A percentile compares a stretch with the other conserved stretches of the same genome.
phyloP scores from a whole-genome alignment of 2,797 vertebrate genomes.

The Gymnopithys bicolor region DNA sequence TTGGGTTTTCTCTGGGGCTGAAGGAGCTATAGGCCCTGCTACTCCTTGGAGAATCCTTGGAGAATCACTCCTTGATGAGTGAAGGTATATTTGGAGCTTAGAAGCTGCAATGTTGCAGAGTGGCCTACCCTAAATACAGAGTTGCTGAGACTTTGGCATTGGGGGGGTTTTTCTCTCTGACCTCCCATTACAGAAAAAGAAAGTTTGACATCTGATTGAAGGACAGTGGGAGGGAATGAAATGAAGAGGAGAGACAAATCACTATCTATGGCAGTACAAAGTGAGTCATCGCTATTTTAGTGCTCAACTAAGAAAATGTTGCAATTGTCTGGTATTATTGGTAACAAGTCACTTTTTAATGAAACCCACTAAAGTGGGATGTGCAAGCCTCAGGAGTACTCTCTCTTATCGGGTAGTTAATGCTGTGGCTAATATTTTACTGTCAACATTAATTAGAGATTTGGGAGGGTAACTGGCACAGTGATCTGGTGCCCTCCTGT shows the following conservation, averaged over 20 bases:
- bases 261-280: background rate
- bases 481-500: background rate
- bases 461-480: slow-evolving; percentile 1
- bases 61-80: background rate
- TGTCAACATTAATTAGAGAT: slow-evolving; percentile 34
- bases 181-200: background rate
- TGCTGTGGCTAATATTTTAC: slow-evolving; percentile 12
- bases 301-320: slow-evolving; percentile 25
- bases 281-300: background rate
- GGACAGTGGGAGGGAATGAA: background rate
- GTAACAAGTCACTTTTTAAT: background rate
- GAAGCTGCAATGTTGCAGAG: background rate
- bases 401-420: background rate
- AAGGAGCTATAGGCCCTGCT: background rate
- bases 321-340: background rate
- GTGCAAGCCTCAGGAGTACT: background rate
- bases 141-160: background rate
- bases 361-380: background rate
- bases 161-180: background rate
- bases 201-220: background rate
- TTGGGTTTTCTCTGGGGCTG: background rate
- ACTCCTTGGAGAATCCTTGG: background rate
- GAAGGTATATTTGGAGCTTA: background rate
- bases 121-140: background rate
- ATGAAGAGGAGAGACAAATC: background rate